Base-by-base conservation (phyloP, 2,113 vertebrate species). In the Shinisaurus crocodilurus region DNA sequence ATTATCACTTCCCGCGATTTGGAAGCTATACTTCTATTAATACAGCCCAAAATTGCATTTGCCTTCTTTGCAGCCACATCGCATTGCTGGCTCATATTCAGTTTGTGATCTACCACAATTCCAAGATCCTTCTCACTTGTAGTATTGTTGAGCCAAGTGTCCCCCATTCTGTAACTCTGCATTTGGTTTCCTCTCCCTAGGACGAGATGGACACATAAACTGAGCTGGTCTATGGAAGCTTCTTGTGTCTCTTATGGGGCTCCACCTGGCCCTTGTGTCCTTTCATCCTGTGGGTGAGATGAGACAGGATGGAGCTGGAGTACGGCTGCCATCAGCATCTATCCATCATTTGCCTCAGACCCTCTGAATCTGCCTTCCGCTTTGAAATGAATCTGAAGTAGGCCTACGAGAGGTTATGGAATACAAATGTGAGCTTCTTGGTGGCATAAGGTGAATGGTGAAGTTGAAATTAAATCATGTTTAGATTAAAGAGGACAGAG, bases 401-500 rank as follows among this genome's bases (percentile, higher is more conserved):
- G 37, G 85, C 75, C 69, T 6, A 2, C 0, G 0, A 74, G 91
- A 76, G 89, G 93, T 83, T 92, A 10, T 1, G 93, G 63, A 95
- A 95, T 88, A 50, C 32, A 92, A 89, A 90, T 69, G 67, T 90
- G 93, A 94, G 89, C 70, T 32, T 79, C 90, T 90, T 10, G 65
- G 92, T 84, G 93, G 90, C 65, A 80, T 72, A 10, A 88, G 92
- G 91, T 90, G 88, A 91, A 90, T 82, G 89, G 89, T 76, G 76
- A 90, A 76, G 91, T 57, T 29, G 92, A 90, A 91, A 91, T 90
- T 94, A 94, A 96, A 96, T 94, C 95, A 74, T 85, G 75, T 91
- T 95, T 93, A 95, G 93, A 95, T 95, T 94, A 95, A 96, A 95
- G 93, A 92, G 88, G 92, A 57, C 89, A 7, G 88, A 91, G 91